A percentile compares a stretch with the other conserved stretches of the same genome.
Conservation (phyloP, 1,140 invertebrate genomes). For the Zaprionus taronus region DNA sequence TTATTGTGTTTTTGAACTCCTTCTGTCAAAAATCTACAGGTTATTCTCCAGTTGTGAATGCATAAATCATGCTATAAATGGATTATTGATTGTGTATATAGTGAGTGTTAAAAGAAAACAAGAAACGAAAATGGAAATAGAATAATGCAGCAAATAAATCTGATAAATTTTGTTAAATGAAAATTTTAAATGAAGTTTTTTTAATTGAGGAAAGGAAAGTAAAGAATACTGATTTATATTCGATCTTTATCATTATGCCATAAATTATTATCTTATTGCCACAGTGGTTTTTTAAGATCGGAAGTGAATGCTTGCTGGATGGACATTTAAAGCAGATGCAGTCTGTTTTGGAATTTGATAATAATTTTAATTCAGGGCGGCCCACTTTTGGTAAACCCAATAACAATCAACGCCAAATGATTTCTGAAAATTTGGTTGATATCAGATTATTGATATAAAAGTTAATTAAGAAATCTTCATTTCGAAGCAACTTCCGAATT, state of each 20-base stretch:
- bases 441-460: no score
- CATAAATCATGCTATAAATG: background rate
- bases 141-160: background rate
- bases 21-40: background rate
- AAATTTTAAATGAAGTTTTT: background rate
- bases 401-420: no score
- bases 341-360: no score
- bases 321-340: no score
- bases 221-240: no score
- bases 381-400: no score
- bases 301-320: no score
- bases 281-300: no score
- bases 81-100: background rate
- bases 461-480: no score
- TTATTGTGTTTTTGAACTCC: background rate
- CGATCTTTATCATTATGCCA: background rate
- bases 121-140: background rate
- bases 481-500: no score
- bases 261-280: background rate
- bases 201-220: background rate
- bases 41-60: background rate
- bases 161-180: background rate
- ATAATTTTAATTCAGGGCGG: background rate
- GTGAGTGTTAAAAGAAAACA: background rate
- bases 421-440: no score